These are phyloP conservation scores for Austrofundulus limnaeus DNA, from an alignment of 2,113 vertebrate species.

Conservation along the genomic window DNA sequence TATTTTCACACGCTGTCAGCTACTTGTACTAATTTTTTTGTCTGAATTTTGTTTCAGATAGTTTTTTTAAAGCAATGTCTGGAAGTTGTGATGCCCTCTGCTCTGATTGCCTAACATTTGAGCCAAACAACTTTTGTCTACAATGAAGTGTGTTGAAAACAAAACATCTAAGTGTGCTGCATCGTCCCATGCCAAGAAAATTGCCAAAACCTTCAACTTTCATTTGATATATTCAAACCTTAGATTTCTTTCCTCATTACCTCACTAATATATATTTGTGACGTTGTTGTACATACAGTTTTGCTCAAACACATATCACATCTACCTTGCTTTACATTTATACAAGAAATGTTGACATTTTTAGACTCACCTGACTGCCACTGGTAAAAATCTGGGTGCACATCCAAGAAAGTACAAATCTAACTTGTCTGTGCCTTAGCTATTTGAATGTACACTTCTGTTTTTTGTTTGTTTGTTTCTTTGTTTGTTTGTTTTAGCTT, in stretches of 20 bases:
- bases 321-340: neutral
- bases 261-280: neutral
- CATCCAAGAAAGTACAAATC: conserved; percentile 26
- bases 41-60: neutral
- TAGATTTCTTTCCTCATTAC: neutral
- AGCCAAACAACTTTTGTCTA: neutral
- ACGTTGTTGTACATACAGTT: neutral
- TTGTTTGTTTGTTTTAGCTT: conserved; percentile 1
- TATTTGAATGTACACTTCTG: conserved; percentile 42
- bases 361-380: neutral
- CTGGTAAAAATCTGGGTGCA: conserved; percentile 16
- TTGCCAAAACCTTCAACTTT: neutral
- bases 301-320: conserved; percentile 5
- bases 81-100: neutral
- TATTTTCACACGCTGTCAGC: neutral
- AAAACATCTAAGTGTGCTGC: neutral
- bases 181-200: neutral
- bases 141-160: neutral
- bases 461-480: no score
- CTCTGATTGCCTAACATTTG: conserved; percentile 14
- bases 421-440: conserved; percentile 63
- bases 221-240: conserved; percentile 7
- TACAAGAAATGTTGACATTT: neutral
- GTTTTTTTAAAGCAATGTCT: neutral
- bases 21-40: neutral